phyloP scores from a whole-genome alignment of 1,140 invertebrate genomes.

The Ephestia elutella region DNA sequence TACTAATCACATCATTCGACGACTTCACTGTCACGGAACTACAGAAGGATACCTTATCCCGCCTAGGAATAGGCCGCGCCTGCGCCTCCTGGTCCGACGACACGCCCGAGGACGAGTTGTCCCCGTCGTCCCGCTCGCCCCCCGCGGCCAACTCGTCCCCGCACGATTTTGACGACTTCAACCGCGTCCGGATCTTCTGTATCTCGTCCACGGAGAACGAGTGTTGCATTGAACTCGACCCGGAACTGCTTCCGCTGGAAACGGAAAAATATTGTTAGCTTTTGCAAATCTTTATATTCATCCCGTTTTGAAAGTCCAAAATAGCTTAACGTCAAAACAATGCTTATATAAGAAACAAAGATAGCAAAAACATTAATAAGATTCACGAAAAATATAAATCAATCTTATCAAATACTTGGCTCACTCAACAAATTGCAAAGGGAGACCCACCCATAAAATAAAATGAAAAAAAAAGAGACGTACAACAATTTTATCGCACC shows the following conservation, averaged over 20 bases:
- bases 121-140: constrained; percentile 82
- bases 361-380: too few relatives aligned
- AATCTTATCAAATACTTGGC: too few relatives aligned
- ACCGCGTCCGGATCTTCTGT: constrained; percentile 86
- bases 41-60: constrained; percentile 73
- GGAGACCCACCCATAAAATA: too few relatives aligned
- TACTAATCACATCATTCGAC: constrained; percentile 72
- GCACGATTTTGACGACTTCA: constrained; percentile 89
- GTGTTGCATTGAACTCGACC: constrained; percentile 85
- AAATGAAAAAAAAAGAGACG: too few relatives aligned
- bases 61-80: constrained; percentile 39
- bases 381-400: too few relatives aligned
- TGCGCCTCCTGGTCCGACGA: constrained; percentile 86
- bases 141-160: constrained; percentile 81
- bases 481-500: neutral
- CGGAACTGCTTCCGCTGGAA: constrained; percentile 79
- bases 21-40: constrained; percentile 70
- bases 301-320: neutral
- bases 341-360: too few relatives aligned
- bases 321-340: too few relatives aligned
- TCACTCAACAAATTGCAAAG: too few relatives aligned
- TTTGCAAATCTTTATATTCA: neutral
- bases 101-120: constrained; percentile 90
- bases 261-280: neutral
- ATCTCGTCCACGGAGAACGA: constrained; percentile 92